A percentile compares a stretch with the other conserved stretches of the same genome.
These are phyloP conservation scores for Piprites chloris DNA, from an alignment of 2,113 vertebrate genomes.

Conservation along the genomic window DNA sequence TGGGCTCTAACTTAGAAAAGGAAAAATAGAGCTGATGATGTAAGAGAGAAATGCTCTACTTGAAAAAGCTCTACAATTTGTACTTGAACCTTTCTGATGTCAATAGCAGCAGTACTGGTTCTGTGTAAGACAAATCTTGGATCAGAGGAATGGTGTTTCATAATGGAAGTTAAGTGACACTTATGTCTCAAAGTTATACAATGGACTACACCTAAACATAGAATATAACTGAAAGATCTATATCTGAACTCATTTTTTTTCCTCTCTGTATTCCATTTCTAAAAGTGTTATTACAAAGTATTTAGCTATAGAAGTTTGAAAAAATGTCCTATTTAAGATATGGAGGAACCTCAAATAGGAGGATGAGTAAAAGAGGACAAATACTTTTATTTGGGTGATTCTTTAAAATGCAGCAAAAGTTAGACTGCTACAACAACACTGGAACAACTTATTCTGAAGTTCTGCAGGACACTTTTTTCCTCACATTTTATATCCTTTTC, in stretches of 20 bases:
- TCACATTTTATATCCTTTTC: neutral
- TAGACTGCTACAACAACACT: neutral
- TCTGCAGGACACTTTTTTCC: neutral
- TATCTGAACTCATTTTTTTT: neutral
- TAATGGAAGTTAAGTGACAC: neutral
- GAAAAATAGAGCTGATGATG: neutral
- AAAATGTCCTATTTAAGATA: neutral
- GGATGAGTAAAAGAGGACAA: neutral
- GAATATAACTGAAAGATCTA: neutral
- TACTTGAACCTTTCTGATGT: neutral
- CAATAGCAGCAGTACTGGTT: neutral
- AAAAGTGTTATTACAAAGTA: neutral
- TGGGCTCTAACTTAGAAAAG: neutral
- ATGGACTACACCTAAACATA: neutral
- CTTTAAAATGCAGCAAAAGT: neutral
- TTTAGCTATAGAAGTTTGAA: neutral
- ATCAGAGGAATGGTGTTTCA: neutral
- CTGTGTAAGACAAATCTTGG: neutral
- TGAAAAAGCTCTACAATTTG: neutral
- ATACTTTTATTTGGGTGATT: neutral
- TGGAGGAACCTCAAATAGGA: neutral
- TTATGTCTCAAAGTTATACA: accelerated
- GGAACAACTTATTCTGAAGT: neutral
- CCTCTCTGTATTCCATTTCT: neutral
- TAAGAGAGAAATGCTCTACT: neutral